Conservation (phyloP, 2,888 invertebrate species). For the Apodemia duryi region DNA sequence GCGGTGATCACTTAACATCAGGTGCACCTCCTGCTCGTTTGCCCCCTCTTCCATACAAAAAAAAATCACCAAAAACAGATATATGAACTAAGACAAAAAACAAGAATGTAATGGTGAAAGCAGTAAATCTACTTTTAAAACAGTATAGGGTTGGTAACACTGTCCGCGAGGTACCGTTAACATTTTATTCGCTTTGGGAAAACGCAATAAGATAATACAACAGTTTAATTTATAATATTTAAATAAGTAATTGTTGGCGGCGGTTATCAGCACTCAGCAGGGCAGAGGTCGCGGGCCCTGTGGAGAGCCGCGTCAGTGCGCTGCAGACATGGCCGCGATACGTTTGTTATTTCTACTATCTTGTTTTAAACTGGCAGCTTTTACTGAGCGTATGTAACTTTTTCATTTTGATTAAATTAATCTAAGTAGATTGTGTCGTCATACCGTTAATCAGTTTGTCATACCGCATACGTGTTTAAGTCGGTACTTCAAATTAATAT, state of each 20-base stretch:
- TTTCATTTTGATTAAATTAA: background rate
- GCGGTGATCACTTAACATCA: too few species aligned
- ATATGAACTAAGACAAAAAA: too few species aligned
- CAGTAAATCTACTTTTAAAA: too few species aligned
- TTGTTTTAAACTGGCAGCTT: constrained; percentile 1
- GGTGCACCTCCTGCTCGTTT: too few species aligned
- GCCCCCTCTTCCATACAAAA: too few species aligned
- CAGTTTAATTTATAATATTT: background rate
- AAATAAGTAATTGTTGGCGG: background rate
- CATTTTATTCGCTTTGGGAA: too few species aligned
- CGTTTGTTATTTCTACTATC: background rate
- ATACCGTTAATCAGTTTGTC: too few species aligned
- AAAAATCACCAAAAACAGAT: too few species aligned
- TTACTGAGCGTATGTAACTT: constrained; percentile 5
- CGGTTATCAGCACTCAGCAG: background rate
- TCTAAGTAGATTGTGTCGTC: background rate
- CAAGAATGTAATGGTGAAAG: too few species aligned
- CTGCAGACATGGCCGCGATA: constrained; percentile 6
- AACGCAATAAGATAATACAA: background rate
- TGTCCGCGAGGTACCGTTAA: too few species aligned
- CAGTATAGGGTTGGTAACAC: too few species aligned
- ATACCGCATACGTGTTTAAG: too few species aligned
- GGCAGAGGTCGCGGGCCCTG: background rate
- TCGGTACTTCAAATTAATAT: background rate
- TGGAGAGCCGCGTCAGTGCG: background rate